Conservation (phyloP, 2,797 vertebrate genomes). For the Halcyon badia region DNA sequence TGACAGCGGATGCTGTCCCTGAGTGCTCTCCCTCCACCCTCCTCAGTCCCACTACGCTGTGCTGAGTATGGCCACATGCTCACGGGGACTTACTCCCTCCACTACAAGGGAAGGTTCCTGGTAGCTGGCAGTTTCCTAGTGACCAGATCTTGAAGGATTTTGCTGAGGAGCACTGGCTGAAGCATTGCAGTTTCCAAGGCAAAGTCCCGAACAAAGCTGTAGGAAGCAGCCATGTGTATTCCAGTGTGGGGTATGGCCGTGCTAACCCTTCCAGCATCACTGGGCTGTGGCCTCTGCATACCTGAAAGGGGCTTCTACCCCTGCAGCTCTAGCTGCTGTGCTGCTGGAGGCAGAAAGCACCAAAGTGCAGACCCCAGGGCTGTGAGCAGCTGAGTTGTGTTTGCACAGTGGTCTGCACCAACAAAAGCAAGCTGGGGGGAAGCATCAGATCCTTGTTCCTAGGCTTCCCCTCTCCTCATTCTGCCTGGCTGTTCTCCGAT, state of each 20-base stretch:
- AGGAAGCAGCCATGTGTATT: background rate
- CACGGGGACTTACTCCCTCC: background rate
- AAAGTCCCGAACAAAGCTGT: background rate
- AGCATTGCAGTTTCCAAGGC: background rate
- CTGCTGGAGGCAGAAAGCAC: background rate
- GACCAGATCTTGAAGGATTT: background rate
- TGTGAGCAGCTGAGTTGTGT: background rate
- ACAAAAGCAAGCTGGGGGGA: background rate
- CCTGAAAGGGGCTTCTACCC: background rate
- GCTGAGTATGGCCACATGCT: background rate
- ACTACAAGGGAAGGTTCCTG: background rate
- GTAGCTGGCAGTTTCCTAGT: background rate
- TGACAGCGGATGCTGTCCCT: fast-evolving
- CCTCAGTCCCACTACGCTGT: background rate
- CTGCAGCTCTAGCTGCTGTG: background rate
- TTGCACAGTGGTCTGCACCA: background rate
- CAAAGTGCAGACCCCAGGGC: background rate
- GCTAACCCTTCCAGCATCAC: background rate
- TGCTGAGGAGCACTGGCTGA: background rate
- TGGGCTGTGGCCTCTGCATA: background rate
- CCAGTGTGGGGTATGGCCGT: background rate
- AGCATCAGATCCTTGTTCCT: background rate
- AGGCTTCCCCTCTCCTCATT: background rate
- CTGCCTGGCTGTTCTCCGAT: background rate
- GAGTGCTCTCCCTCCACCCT: background rate